Evolutionary conservation across 2,113 vertebrate species (phyloP), one percentile per base, ranked within the genome.

Genomic region (Ia io): DNA sequence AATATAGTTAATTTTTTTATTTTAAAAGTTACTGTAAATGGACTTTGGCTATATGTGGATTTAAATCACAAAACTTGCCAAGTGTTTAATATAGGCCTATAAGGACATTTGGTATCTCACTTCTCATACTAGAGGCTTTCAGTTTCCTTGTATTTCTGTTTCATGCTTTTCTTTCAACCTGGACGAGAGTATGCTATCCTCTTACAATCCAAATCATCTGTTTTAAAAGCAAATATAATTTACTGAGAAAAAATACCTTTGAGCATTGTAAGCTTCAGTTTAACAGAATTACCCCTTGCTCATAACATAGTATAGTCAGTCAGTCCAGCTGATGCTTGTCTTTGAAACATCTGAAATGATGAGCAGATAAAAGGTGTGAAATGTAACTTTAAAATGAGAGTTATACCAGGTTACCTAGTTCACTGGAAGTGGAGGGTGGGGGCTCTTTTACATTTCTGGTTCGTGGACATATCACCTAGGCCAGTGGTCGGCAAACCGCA

Each of bases 191-290:
- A 90, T 94, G 44, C 91, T 97, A 83, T 92, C 94, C 88, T 96
- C 61, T 96, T 88, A 97, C 91, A 96, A 92, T 40, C 59, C 12
- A 20, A 20, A 94, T 96, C 86, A 63, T 97, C 94, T 95, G 82
- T 96, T 98, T 98, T 95, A 98, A 97, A 98, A 96, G 93, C 92
- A 97, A 77, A 94, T 97, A 92, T 79, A 91, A 87, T 94, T 94
- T 95, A 87, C 96, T 97, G 95, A 97, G 93, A 92, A 97, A 96
- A 97, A 76, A 69, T 94, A 32, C 83, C 97, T 97, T 96, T 96
- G 93, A 96, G 85, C 94, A 63, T 98, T 97, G 80, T 93, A 96
- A 95, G 96, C 96, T 89, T 98, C 97, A 94, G 44, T 98, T 98
- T 96, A 96, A 93, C 87, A 91, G 94, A 95, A 53, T 93, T 94